Conservation (phyloP, 1,140 invertebrate genomes). For the Drosophila kurseongensis region DNA sequence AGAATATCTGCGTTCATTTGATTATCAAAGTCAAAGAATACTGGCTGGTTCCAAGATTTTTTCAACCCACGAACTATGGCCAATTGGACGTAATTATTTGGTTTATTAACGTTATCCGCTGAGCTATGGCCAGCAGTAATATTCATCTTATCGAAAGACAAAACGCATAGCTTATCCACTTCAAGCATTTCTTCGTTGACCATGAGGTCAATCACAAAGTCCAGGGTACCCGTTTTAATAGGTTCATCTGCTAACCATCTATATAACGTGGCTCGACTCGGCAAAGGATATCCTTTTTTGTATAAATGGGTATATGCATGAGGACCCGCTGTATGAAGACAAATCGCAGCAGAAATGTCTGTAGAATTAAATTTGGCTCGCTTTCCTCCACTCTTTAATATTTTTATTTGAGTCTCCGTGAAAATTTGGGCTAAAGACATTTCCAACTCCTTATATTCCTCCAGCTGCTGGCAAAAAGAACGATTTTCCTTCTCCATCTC, state of each 20-base stretch:
- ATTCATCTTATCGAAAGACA: slow-evolving; percentile 41
- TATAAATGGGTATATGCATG: too few relatives aligned
- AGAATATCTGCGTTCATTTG: background rate
- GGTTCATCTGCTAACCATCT: too few relatives aligned
- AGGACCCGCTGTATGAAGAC: background rate
- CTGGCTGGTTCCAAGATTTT: slow-evolving; percentile 40
- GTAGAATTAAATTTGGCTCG: slow-evolving; percentile 9
- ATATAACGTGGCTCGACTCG: too few relatives aligned
- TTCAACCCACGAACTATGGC: slow-evolving; percentile 33
- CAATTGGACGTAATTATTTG: slow-evolving; percentile 25
- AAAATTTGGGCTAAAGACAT: slow-evolving; percentile 9
- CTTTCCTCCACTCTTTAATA: slow-evolving; percentile 24
- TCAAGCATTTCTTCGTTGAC: background rate
- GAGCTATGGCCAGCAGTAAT: slow-evolving; percentile 5
- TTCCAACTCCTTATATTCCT: slow-evolving; percentile 13
- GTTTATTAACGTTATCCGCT: slow-evolving; percentile 9
- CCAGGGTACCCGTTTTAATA: background rate
- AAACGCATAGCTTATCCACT: slow-evolving; percentile 30
- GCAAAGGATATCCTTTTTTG: too few relatives aligned
- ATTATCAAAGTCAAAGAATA: too few relatives aligned
- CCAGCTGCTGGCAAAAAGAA: slow-evolving; percentile 8
- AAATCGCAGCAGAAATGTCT: background rate
- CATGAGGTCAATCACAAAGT: background rate
- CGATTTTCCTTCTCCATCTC: background rate
- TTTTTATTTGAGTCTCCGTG: slow-evolving; percentile 20